Evolutionary conservation across 2,797 vertebrate species (phyloP), one percentile per base, ranked within the genome.

Genomic region (Pipistrellus nathusii): DNA sequence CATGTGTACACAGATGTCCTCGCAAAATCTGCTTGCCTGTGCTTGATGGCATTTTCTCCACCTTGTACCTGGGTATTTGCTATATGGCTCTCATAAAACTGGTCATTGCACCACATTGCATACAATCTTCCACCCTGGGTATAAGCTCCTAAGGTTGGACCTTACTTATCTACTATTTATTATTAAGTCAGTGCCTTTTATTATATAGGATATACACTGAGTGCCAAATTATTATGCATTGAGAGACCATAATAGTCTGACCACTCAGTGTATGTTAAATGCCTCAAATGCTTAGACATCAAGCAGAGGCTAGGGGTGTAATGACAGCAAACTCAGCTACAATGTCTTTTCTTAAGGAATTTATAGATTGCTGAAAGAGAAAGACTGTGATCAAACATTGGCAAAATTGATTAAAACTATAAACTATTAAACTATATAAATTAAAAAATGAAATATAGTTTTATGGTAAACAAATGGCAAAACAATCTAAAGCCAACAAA

Each of bases 261-360:
- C 51, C 51, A 20, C 51, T 20, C 51, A 18, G 51, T 53, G 35
- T 51, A 12, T 72, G 27, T 51, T 57, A 80, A 84, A 84, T 81
- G 6, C 7, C 23, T 76, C 85, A 51, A 69, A 20, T 72, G 11
- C 78, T 32, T 6, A 81, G 59, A 25, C 8, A 78, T 72, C 25
- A 81, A 38, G 15, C 17, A 68, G 35, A 48, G 13, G 2, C 18
- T 57, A 32, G 25, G 30, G 27, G 91, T 81, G 71, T 84, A 94
- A 80, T 66, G 32, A 32, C 21, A 87, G 20, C 27, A 84, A 93
- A 80, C 71, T 51, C 44, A 93, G 48, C 77, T 5, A 55, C 72
- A 80, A 89, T 85, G 10, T 86, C 12, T 83, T 1, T 87, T 95
- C 3, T 78, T 17, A 85, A 90, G 17, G 6, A 68, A 75, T 85